phyloP scores from a whole-genome alignment of 2,888 invertebrate genomes.

The Hyalella azteca region DNA sequence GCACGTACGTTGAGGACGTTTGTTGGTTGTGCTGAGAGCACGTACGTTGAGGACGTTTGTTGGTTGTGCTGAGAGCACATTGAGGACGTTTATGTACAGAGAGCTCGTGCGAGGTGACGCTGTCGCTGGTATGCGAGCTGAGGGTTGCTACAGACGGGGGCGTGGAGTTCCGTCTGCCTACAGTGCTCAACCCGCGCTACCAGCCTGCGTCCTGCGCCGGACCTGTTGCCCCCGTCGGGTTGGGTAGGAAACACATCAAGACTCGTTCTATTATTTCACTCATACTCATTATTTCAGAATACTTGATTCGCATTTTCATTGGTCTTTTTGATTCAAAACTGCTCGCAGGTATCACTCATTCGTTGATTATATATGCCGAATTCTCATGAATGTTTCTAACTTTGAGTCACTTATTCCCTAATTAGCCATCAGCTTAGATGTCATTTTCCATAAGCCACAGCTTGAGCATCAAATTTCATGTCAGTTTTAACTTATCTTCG shows the following conservation, averaged over 20 bases:
- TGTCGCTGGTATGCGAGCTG: conserved; percentile 44
- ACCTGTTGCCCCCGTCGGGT: not conserved
- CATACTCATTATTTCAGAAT: not conserved
- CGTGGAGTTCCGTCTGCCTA: conserved; percentile 46
- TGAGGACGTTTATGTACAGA: not conserved
- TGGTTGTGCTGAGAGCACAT: not conserved
- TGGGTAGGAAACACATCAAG: not conserved
- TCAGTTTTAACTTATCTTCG: too few relatives aligned
- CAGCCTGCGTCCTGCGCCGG: conserved; percentile 4
- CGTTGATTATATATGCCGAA: not conserved
- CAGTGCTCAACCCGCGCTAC: conserved; percentile 52
- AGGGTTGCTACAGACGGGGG: conserved; percentile 45
- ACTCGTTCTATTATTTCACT: not conserved
- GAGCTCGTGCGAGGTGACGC: not conserved
- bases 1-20: not conserved
- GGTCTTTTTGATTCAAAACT: too few relatives aligned
- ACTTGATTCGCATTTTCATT: not conserved
- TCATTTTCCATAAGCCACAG: too few relatives aligned
- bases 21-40: not conserved
- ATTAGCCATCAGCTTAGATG: too few relatives aligned
- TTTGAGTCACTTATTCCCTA: not conserved
- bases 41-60: not conserved
- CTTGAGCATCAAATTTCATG: too few relatives aligned
- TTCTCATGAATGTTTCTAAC: not conserved
- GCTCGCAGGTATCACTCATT: not conserved